Base-by-base conservation (phyloP, 2,113 vertebrate genomes). In the Sialia sialis region DNA sequence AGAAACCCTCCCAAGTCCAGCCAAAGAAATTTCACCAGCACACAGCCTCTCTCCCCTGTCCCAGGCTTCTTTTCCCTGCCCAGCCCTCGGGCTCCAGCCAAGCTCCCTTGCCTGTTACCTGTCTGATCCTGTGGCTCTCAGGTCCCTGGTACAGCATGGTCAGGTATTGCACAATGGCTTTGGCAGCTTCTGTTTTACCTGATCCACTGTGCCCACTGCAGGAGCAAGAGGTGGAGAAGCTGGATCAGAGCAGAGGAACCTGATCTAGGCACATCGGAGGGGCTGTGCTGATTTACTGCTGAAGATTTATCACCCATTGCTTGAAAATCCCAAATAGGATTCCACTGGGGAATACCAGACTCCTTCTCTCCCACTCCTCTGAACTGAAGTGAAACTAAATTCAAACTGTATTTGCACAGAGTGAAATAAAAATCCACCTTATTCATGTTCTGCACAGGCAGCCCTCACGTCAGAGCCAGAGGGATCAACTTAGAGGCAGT, bases 151-250 rank as follows among this genome's bases (percentile, higher is more conserved):
- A 98, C 93, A 98, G 92, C 68, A 95, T 97, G 92, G 97, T 98
- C 48, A 99, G 98, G 92, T 99, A 99, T 51, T 96, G 98, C 39
- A 99, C 87, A 4, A 99, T 98, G 91, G 98, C 97, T 95, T 97
- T 99, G 85, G 98, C 96, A 58, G 98, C 98, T 95, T 99, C 98
- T 8, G 99, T 99, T 96, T 99, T 99, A 41, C 99, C 99, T 62
- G 99, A 99, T 73, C 99, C 99, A 48, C 99, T 99, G 96, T 98
- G 98, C 22, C 98, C 99, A 94, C 99, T 99, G 90, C 32, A 91
- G 78, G 38, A 90, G 77, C 79, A 89, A 95, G 81, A 89, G n/a
- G 59, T 39, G 94, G 80, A 41, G 26, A 84, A 80, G 48, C 3
- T 55, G 56, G 23, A 69, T 89, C 34, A 64, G 66, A 84, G 27